Percentiles rank a stretch among this genome's conserved stretches.
Conservation (phyloP, 2,797 vertebrate species). For the Falco concolor region DNA sequence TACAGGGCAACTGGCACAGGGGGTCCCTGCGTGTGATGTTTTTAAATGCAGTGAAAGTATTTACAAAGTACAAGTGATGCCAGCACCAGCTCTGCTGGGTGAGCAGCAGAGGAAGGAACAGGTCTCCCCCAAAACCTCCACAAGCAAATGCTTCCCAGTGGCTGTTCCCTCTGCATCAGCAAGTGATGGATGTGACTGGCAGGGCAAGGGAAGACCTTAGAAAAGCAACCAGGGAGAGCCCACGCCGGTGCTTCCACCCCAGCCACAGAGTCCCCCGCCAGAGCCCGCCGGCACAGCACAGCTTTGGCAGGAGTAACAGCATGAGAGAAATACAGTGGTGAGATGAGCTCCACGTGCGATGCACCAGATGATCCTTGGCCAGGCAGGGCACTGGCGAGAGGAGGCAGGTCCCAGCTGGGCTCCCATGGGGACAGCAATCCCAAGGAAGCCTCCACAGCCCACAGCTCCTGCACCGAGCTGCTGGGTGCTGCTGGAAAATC, state of each 20-base stretch:
- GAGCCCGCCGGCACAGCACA: fast-evolving
- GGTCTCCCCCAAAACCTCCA: fast-evolving
- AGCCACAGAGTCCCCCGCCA: neutral
- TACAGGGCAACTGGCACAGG: neutral
- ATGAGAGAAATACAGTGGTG: no score
- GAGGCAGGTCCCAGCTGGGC: neutral
- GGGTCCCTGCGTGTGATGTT: neutral
- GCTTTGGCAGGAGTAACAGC: neutral
- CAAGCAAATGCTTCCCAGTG: neutral
- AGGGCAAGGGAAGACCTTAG: neutral
- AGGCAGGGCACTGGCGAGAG: neutral
- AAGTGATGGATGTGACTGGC: neutral
- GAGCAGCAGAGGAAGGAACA: neutral
- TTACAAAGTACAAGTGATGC: neutral
- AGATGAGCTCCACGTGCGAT: fast-evolving
- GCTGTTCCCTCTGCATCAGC: neutral
- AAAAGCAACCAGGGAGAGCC: neutral
- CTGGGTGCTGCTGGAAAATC: neutral
- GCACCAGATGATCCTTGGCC: neutral
- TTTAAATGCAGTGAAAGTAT: neutral
- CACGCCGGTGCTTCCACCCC: fast-evolving
- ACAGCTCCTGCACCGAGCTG: neutral
- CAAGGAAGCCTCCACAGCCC: neutral
- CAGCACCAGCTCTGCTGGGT: neutral
- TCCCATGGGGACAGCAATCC: fast-evolving